Evolutionary conservation across 2,113 vertebrate genomes (phyloP), one percentile per base, ranked within the genome.

Genomic region (Bubalus kerabau): DNA sequence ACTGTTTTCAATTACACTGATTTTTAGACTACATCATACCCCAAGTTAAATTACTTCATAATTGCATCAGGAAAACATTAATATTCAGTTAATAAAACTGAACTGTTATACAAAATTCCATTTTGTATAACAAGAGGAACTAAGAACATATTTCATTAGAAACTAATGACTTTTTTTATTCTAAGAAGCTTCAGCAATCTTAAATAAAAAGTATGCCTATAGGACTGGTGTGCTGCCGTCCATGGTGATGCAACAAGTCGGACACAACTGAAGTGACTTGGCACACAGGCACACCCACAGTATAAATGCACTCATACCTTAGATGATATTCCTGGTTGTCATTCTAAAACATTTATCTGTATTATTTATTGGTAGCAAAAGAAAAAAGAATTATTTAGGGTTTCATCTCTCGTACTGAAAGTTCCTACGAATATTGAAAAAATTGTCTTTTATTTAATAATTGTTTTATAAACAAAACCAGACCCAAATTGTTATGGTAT

Each of bases 81-180:
- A 48, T 91, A 59, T 59, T 98, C 76, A 87, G 48, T 95, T 85
- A 98, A 97, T 98, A 98, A 95, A 97, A 93, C 67, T 97, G 48
- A 48, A 48, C 48, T 48, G 43, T 46, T 46, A 46, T 46, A 46
- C 43, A 46, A 46, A 46, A 97, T 94, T 98, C 95, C 28, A 98
- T 98, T 98, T 97, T 97, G 80, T 40, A 94, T 92, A 97, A 94
- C 60, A 95, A 94, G 92, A 94, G 54, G 97, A 97, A 95, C 50
- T 57, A 97, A 97, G 90, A 97, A 97, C 3, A 0, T 80, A 94
- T 89, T 97, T 98, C 96, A 98, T 97, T 98, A 98, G 91, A 96
- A 96, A 97, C 81, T 64, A 87, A 83, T 92, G 21, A 54, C 28
- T 71, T 95, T 94, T 85, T 98, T 91, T 96, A 95, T 86, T 91